Evolutionary conservation across 2,888 invertebrate species (phyloP), one percentile per base, ranked within the genome.

Genomic region (Eupithecia insigniata): DNA sequence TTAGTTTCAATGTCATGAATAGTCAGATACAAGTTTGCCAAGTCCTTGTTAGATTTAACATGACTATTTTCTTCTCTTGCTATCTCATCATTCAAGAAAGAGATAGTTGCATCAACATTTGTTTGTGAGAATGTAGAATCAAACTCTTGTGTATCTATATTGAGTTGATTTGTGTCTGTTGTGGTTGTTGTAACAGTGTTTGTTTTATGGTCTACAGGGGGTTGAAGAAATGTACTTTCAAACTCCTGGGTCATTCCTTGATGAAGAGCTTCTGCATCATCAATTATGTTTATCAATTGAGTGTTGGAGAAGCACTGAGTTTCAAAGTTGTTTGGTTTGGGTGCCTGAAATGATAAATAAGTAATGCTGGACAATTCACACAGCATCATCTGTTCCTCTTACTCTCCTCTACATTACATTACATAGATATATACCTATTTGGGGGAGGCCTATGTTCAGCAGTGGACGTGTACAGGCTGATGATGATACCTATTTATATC

Each of bases 301-400:
- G 92, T 93, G 61, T 93, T 89, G 0, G 89, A 84, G 0, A 88
- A 84, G 77, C 86, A 90, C 72, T 92, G 92, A 1, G 92, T 90
- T 70, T 93, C 93, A 78, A 90, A 91, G 16, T 79, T 77, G 36
- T 74, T 74, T 70, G 67, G 70, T 78, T 79, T 81, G 32, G 80
- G 82, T 78, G 73, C 78, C 88, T 90, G 70, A 7, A 69, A n/a
- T 65, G 14, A 68, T 46, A 18, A 69, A 32, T 14, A 43, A n/a
- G 16, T 32, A 34, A 30, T 60, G 26, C 55, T 51, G 51, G n/a
- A 51, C 22, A 22, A 22, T 6, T 39, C 39, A 14, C 16, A 18
- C 39, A 18, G 16, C 16, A 46, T 46, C 46, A n/a, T 36, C 36
- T 36, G n/a, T n/a, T n/a, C n/a, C n/a, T n/a, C n/a, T n/a, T n/a